These are phyloP conservation scores for Crypturellus tataupa DNA, from an alignment of 2,797 vertebrate genomes.

Conservation along the genomic window DNA sequence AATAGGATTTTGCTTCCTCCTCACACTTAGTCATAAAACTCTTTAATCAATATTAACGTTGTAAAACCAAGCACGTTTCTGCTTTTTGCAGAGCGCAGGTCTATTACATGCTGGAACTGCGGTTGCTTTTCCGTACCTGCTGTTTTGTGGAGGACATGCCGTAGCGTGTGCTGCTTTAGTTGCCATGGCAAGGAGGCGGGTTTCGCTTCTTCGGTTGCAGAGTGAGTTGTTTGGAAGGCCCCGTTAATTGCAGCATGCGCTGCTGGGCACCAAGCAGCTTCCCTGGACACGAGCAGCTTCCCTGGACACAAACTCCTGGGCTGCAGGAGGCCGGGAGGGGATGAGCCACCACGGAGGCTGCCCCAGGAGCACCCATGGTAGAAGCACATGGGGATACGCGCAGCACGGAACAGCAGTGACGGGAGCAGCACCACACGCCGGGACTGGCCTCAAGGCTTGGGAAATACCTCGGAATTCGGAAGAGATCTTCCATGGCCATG, in stretches of 20 bases:
- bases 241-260: not conserved
- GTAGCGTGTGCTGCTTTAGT: not conserved
- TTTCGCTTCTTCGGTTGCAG: not conserved
- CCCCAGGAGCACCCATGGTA: not conserved
- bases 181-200: constrained; percentile 10
- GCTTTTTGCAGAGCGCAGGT: not conserved
- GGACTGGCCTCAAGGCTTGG: not conserved
- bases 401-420: not conserved
- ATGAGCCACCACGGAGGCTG: rapidly evolving
- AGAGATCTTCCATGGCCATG: not conserved
- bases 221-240: not conserved
- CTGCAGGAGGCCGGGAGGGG: not conserved
- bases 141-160: not conserved
- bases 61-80: constrained; percentile 3
- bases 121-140: not conserved
- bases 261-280: not conserved
- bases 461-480: not conserved
- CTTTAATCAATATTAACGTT: constrained; percentile 23
- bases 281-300: not conserved
- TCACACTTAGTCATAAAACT: constrained; percentile 44
- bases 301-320: not conserved
- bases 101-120: not conserved
- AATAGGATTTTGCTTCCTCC: constrained; percentile 53
- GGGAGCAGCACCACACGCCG: not conserved
- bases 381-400: no score